Base-by-base conservation (phyloP, 2,888 invertebrate genomes). In the Scaptomyza parva region DNA sequence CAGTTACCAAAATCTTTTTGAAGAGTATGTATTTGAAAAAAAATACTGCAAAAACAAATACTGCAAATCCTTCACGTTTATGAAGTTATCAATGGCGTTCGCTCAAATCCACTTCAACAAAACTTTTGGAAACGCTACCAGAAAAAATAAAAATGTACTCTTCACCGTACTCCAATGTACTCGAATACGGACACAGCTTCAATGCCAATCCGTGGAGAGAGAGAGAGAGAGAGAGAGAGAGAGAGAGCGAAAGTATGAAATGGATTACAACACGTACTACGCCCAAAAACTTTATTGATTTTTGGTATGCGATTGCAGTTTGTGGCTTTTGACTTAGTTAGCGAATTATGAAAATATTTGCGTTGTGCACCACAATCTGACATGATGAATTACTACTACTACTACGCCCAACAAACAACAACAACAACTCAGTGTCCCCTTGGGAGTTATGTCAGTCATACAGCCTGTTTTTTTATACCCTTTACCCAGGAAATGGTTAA, bases 331-430 rank as follows among this genome's bases (percentile, higher is more conserved):
- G 86, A 86, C 77, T 79, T 83, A 76, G 82, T 82, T 82, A 79
- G 84, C 80, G 73, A 83, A 83, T 83, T 88, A 88, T 83, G 86
- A 88, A 83, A 88, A 86, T 83, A 88, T 82, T 88, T 83, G 69
- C 84, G 43, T 63, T 62, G 73, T 58, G 84, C 55, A 61, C 50
- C 67, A 64, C 65, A 83, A 76, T 62, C 54, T 44, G 68, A 53
- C 66, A 47, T 72, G 80, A 82, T 82, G 72, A 66, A 75, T 85
- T 58, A 67, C 63, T 3, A 17, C 3, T 37, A 17, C 66, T n/a
- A 26, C 22, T 47, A 22, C 47, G 18, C 11, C 18, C 14, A 5
- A 2, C 39, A 30, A 30, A 41, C 43, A 24, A 11, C 14, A 5
- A 2, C 39, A 30, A 30, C 45, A 47, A 24, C 35, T 37, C 18